Base-by-base conservation (phyloP, 1,140 invertebrate species). In the Pantala flavescens region DNA sequence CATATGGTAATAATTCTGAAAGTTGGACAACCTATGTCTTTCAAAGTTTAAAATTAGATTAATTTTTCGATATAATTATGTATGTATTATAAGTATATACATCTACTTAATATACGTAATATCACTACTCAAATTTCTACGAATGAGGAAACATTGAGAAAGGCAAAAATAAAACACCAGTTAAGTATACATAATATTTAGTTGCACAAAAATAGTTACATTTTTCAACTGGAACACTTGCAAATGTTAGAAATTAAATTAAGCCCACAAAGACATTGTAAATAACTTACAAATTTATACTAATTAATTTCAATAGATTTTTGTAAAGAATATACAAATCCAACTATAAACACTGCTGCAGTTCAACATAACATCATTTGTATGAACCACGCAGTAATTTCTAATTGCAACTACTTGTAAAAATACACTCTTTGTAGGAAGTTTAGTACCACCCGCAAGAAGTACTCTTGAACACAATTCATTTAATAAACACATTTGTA, bases 241-340 rank as follows among this genome's bases (percentile, higher is more conserved):
- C 49, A 63, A 63, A 63, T 63, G 49, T 63, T 63, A 63, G 49
- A 63, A 63, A 63, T 63, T 63, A 63, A 63, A 63, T 63, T 63
- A 63, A 63, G 49, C 49, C n/a, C 49, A 63, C 49, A 63, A 63
- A 63, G 14, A 63, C 16, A 63, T 63, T 63, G 49, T 63, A 63
- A 63, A 63, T 63, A 63, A 63, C 49, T 63, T 63, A 63, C 49
- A 63, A 63, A 63, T 63, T 63, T 63, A 63, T 63, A 63, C 49
- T 63, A 63, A 63, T 63, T 63, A 63, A 63, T 63, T 63, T 63
- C 49, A 16, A 63, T 63, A 63, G 49, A 63, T 63, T 63, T 63
- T 63, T 63, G 49, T 63, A 63, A 63, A 63, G 49, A 63, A 63
- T 63, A 63, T 63, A 63, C 49, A 63, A 63, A 63, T 63, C 12